phyloP scores from a whole-genome alignment of 2,797 vertebrate genomes.

The Selene dorsalis region DNA sequence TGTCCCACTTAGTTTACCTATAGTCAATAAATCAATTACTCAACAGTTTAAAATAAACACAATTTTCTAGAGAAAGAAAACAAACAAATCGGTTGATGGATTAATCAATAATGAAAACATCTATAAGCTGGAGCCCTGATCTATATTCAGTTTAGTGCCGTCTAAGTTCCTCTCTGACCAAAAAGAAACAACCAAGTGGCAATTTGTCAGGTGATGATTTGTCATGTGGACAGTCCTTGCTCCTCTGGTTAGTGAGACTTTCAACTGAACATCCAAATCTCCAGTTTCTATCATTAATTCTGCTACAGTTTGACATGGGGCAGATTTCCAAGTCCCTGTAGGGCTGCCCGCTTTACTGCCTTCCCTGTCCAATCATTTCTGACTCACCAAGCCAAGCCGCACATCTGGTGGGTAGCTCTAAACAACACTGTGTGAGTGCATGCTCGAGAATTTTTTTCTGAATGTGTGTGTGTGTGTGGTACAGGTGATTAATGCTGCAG shows the following conservation, averaged over 20 bases:
- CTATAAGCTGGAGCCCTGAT: background rate
- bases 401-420: conserved; percentile 70
- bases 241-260: conserved; percentile 10
- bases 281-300: conserved; percentile 55
- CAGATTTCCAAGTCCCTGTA: conserved; percentile 58
- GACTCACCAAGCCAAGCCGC: conserved; percentile 60
- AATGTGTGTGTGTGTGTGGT: conserved; percentile 32
- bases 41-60: no score
- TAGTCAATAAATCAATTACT: background rate
- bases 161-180: background rate
- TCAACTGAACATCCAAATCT: conserved; percentile 35
- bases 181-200: background rate
- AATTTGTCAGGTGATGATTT: conserved; percentile 20
- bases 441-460: conserved; percentile 21
- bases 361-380: conserved; percentile 59
- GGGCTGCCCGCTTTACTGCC: conserved; percentile 40
- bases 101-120: background rate
- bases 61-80: no score
- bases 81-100: background rate
- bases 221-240: background rate
- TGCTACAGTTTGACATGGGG: conserved; percentile 57
- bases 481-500: conserved; percentile 79
- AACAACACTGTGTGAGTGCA: conserved; percentile 41
- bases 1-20: background rate
- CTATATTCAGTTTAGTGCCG: background rate